phyloP scores from a whole-genome alignment of 2,113 vertebrate species.

The Chinchilla lanigera region DNA sequence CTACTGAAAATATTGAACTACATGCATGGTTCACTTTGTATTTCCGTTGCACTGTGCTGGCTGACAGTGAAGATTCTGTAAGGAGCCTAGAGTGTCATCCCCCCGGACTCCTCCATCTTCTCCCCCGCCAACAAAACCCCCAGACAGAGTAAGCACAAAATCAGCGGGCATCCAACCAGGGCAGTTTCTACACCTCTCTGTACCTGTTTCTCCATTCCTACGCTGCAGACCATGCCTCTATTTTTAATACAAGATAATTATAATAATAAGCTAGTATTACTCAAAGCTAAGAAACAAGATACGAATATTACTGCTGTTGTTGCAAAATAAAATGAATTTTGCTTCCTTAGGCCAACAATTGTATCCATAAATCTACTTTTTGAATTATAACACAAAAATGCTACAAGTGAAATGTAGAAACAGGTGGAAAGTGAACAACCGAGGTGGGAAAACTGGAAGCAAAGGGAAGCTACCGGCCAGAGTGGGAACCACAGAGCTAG shows the following conservation, averaged over 20 bases:
- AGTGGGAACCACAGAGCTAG: background rate
- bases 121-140: background rate
- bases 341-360: background rate
- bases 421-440: background rate
- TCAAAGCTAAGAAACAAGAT: conserved; percentile 3
- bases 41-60: background rate
- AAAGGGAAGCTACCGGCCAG: background rate
- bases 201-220: background rate
- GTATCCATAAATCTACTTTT: conserved; percentile 25
- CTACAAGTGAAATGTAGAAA: conserved; percentile 32
- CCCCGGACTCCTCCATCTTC: background rate
- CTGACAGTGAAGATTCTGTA: background rate
- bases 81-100: no score
- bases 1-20: background rate
- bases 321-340: conserved; percentile 33
- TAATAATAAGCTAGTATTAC: background rate
- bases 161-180: background rate
- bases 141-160: background rate
- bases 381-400: conserved; percentile 17
- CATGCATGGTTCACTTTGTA: background rate
- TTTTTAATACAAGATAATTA: background rate
- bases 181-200: background rate
- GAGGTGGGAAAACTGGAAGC: background rate
- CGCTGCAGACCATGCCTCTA: background rate
- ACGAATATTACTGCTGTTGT: background rate